Evolutionary conservation across 1,140 invertebrate species (phyloP).

Genomic region (Drosophila lowei): DNA sequence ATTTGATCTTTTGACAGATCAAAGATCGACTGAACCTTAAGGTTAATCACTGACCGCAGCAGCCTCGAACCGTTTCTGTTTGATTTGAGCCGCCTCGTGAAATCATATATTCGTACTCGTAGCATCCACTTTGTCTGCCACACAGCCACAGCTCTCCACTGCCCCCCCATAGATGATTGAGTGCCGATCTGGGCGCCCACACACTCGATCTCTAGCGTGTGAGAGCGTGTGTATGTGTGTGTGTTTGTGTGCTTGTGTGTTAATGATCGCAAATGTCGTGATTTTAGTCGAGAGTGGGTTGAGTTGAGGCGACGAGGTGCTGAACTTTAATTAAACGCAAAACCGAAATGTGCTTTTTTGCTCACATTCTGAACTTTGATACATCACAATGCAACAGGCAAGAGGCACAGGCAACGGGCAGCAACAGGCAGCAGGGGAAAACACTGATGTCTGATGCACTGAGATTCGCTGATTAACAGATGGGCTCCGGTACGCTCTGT

Average conservation of each 20-base stretch:
- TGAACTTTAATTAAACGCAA: slow-evolving; percentile 50
- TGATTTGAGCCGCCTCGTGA: slow-evolving; percentile 49
- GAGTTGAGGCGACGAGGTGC: slow-evolving; percentile 34
- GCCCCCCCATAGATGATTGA: slow-evolving; percentile 31
- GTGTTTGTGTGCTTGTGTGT: slow-evolving; percentile 12
- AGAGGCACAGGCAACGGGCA: neutral
- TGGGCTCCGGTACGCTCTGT: slow-evolving; percentile 1
- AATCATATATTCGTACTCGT: slow-evolving; percentile 43
- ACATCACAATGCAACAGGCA: slow-evolving; percentile 35
- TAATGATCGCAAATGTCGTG: slow-evolving; percentile 52
- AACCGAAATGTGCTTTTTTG: slow-evolving; percentile 44
- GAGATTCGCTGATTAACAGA: slow-evolving; percentile 46
- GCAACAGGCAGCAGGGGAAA: slow-evolving; percentile 7
- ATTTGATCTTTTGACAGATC: slow-evolving; percentile 53
- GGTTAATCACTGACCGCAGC: slow-evolving; percentile 51
- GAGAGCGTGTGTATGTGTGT: neutral
- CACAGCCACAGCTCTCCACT: slow-evolving; percentile 8
- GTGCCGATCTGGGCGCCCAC: slow-evolving; percentile 48
- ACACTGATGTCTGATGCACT: neutral
- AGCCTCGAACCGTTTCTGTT: slow-evolving; percentile 32
- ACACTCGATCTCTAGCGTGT: slow-evolving; percentile 29
- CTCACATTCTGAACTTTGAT: slow-evolving; percentile 49
- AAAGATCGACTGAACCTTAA: slow-evolving; percentile 46
- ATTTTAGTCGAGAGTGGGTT: slow-evolving; percentile 49
- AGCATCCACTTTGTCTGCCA: slow-evolving; percentile 39